Conservation (phyloP, 2,888 invertebrate genomes). For the Caenorhabditis panamensis region DNA sequence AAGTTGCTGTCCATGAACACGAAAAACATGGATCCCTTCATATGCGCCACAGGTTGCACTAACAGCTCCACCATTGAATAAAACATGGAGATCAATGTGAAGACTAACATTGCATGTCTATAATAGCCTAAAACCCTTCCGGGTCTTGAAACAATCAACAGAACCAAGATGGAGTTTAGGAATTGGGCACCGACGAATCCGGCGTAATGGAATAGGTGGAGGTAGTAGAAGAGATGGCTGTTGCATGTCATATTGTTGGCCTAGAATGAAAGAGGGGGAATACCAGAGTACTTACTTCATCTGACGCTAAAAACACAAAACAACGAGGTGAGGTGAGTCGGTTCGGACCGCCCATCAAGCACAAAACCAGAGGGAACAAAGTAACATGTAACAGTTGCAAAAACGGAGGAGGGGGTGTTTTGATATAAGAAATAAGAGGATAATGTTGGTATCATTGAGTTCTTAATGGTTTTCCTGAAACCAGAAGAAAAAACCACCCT, state of each 20-base stretch:
- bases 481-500: too few relatives aligned
- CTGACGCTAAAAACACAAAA: background rate
- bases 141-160: constrained; percentile 3
- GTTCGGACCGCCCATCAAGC: background rate
- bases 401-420: background rate
- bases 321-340: too few relatives aligned
- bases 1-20: constrained; percentile 3
- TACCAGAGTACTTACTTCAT: too few relatives aligned
- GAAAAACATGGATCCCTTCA: constrained; percentile 17
- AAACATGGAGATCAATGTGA: constrained; percentile 1
- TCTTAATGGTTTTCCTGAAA: too few relatives aligned
- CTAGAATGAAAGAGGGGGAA: background rate
- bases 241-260: constrained; percentile 16
- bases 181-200: constrained; percentile 17
- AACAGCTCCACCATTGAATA: constrained; percentile 9
- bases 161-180: background rate
- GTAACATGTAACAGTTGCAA: background rate
- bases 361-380: background rate
- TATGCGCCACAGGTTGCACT: constrained; percentile 12
- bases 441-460: too few relatives aligned
- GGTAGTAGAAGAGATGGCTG: constrained; percentile 20
- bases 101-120: constrained; percentile 11
- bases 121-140: constrained; percentile 11
- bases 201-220: constrained; percentile 19
- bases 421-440: too few relatives aligned